These are phyloP conservation scores for Melipona quadrifasciata DNA, from an alignment of 1,140 invertebrate genomes.

Conservation along the genomic window DNA sequence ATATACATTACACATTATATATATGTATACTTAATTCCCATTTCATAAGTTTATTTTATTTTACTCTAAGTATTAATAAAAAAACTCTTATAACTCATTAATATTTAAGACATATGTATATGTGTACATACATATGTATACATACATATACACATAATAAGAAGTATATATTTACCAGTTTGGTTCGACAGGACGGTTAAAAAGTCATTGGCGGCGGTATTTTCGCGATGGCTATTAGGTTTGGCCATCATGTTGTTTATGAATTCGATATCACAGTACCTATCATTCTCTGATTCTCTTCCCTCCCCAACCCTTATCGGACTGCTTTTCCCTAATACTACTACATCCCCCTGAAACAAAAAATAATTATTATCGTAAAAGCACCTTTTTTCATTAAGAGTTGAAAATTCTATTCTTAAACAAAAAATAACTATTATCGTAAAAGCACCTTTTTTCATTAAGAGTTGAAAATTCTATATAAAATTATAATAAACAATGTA, in stretches of 20 bases:
- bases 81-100: neutral
- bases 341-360: conserved; percentile 80
- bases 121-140: neutral
- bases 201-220: conserved; percentile 82
- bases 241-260: conserved; percentile 82
- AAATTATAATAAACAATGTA: too few relatives aligned
- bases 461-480: too few relatives aligned
- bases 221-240: conserved; percentile 81
- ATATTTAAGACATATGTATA: neutral
- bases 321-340: conserved; percentile 82
- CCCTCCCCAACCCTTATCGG: conserved; percentile 81
- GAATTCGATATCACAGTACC: conserved; percentile 83
- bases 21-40: neutral
- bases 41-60: neutral
- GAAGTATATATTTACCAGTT: conserved; percentile 74
- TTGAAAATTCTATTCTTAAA: conserved; percentile 38
- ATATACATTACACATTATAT: neutral
- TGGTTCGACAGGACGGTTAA: conserved; percentile 82
- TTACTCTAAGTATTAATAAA: neutral
- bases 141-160: neutral
- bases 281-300: conserved; percentile 81
- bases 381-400: neutral
- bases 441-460: neutral
- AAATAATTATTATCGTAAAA: conserved; percentile 35
- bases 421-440: conserved; percentile 42